Conservation (phyloP, 1,140 invertebrate species). For the Pachypsylla venusta region DNA sequence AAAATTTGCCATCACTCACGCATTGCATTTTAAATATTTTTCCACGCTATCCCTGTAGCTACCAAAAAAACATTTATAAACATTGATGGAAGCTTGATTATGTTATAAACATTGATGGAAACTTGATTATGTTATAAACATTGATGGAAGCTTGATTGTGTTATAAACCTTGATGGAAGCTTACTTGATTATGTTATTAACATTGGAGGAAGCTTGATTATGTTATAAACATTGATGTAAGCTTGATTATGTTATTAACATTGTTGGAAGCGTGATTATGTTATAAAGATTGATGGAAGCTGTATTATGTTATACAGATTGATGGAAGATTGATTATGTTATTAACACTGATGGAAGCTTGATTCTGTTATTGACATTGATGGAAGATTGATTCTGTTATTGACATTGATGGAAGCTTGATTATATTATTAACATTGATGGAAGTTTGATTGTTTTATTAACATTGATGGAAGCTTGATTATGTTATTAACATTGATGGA, state of each 20-base stretch:
- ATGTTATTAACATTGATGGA: too few species aligned
- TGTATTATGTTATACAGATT: too few species aligned
- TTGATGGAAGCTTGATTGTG: background rate
- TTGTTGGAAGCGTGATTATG: background rate
- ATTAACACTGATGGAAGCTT: too few species aligned
- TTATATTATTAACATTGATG: too few species aligned
- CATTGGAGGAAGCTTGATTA: background rate
- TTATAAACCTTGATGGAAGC: background rate
- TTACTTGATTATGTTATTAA: background rate
- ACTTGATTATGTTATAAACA: background rate
- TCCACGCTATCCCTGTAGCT: slow-evolving; percentile 5
- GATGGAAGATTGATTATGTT: too few species aligned
- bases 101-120: background rate
- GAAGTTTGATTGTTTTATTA: too few species aligned
- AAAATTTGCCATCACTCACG: slow-evolving; percentile 6
- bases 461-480: too few species aligned
- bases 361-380: too few species aligned
- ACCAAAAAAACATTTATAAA: background rate
- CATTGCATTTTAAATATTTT: background rate
- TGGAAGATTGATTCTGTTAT: too few species aligned
- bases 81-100: background rate
- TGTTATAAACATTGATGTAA: background rate
- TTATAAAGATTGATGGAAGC: background rate
- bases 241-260: background rate
- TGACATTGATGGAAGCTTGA: too few species aligned